These are phyloP conservation scores for Aphis gossypii DNA, from an alignment of 1,140 invertebrate species.

Conservation along the genomic window DNA sequence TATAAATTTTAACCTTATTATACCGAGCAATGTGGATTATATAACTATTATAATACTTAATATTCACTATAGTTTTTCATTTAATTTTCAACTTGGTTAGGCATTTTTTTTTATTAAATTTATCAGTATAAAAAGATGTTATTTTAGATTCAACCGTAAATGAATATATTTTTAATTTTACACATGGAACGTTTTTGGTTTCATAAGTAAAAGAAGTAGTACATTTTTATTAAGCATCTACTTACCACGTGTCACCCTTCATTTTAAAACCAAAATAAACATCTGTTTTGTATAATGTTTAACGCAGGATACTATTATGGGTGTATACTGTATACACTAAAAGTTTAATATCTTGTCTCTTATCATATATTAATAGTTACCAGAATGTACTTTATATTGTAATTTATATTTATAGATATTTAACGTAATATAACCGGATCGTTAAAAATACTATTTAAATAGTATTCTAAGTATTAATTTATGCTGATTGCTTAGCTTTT, in stretches of 20 bases:
- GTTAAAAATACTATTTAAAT: conserved; percentile 9
- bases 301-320: background rate
- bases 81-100: background rate
- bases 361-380: conserved; percentile 26
- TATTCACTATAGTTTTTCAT: background rate
- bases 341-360: conserved; percentile 36
- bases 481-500: conserved; percentile 4
- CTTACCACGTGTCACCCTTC: conserved; percentile 39
- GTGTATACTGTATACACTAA: background rate
- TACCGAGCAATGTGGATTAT: background rate
- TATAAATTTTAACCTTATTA: background rate
- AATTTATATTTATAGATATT: conserved; percentile 43
- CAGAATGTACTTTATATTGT: background rate
- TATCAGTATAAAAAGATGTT: background rate
- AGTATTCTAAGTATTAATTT: background rate
- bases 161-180: background rate
- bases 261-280: conserved; percentile 42
- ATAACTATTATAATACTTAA: background rate
- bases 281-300: conserved; percentile 49
- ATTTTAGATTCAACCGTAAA: background rate
- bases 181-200: background rate
- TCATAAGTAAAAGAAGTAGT: background rate
- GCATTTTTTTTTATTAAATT: background rate
- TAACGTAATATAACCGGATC: background rate
- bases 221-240: conserved; percentile 14